Evolutionary conservation across 1,140 invertebrate species (phyloP), one percentile per base, ranked within the genome.

Genomic region (Eufriesea mexicana): DNA sequence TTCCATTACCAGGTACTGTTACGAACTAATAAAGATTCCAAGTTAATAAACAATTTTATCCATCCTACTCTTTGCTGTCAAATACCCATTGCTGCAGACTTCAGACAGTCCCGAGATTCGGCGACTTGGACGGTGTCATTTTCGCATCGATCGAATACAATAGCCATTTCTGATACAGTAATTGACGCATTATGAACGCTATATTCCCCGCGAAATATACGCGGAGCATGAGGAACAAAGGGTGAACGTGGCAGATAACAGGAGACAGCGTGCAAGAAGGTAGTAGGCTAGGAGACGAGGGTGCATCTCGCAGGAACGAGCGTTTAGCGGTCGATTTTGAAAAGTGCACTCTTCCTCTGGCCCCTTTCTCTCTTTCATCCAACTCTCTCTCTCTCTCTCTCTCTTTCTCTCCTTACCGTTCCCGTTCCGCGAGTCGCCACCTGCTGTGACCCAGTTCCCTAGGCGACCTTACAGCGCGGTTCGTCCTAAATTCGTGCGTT

Each of bases 261-360:
- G 49, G 25, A 35, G 18, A 28, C 42, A 18, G 23, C 16, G 9
- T 25, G 16, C 25, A 75, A 49, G 20, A 42, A 20, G 9, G 57
- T 10, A 16, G 28, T 42, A 18, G 20, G 57, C 25, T 23, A 4
- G 47, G n/a, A 23, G n/a, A n/a, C n/a, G 14, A 67, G 72, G 23
- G 54, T 25, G 54, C 62, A 67, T 82, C 79, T 49, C 25, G 23
- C 10, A 7, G 20, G n/a, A 51, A 49, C 16, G 18, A 76, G 25
- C 74, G 72, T 82, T 82, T 82, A 82, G 79, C 79, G 73, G 79
- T 76, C 79, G 79, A 83, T 83, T 83, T 83, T 78, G 47, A 78
- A 77, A 77, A 83, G 81, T 83, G 54, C 74, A 70, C 81, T 77
- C 74, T 67, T 70, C 73, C 74, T 57, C 45, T 55, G 35, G n/a